Conservation (phyloP, 1,140 invertebrate species). For the Macrobrachium rosenbergii region DNA sequence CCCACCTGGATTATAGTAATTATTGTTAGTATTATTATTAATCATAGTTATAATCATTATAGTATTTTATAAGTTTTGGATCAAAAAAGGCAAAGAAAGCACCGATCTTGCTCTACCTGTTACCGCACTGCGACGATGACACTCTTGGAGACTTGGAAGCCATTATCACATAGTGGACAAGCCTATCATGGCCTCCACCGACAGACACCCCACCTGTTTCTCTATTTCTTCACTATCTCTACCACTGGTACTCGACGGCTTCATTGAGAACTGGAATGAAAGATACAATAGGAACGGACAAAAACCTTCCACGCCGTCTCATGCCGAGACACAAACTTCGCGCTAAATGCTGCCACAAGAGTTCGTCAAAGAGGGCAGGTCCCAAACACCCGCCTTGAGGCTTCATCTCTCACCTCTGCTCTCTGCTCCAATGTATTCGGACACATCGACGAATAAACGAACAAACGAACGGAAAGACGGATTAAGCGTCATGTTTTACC, state of each 20-base stretch:
- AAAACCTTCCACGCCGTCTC: too few relatives aligned
- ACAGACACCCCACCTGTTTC: neutral
- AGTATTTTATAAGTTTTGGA: slow-evolving; percentile 32
- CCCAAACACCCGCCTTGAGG: too few relatives aligned
- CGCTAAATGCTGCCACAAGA: too few relatives aligned
- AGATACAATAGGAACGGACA: too few relatives aligned
- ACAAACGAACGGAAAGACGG: neutral
- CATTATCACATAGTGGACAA: slow-evolving; percentile 61
- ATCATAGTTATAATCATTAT: slow-evolving; percentile 1
- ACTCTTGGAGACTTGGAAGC: slow-evolving; percentile 49
- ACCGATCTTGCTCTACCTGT: slow-evolving; percentile 56
- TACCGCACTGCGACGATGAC: slow-evolving; percentile 17
- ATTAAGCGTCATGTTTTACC: slow-evolving; percentile 15
- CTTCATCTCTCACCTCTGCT: too few relatives aligned
- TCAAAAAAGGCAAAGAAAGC: slow-evolving; percentile 55
- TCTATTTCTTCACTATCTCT: slow-evolving; percentile 23
- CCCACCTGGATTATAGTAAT: too few relatives aligned
- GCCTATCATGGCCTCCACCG: slow-evolving; percentile 25
- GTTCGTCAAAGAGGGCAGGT: too few relatives aligned
- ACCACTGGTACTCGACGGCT: neutral
- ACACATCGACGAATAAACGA: too few relatives aligned
- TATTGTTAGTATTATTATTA: slow-evolving; percentile 13
- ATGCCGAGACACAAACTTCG: too few relatives aligned
- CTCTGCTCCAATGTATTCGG: too few relatives aligned
- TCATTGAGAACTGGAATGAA: neutral